Evolutionary conservation across 2,797 vertebrate species (phyloP).

Genomic region (Petrocephalus sullivani): DNA sequence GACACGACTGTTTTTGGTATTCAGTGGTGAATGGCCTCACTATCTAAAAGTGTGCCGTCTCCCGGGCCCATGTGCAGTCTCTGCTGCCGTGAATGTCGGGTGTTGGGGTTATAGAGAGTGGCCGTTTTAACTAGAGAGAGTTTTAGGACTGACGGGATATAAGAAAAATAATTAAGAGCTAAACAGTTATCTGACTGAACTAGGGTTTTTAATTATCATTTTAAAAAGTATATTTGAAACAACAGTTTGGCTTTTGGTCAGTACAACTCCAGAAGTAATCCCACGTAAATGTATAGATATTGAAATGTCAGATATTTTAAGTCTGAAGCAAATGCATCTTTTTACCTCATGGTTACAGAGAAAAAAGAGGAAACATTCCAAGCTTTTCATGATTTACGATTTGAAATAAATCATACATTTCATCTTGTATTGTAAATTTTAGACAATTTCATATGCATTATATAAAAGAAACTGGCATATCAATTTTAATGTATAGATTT

Average conservation of each 20-base stretch:
- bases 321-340: conserved; percentile 73
- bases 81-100: not conserved
- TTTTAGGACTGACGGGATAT: conserved; percentile 8
- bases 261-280: conserved; percentile 57
- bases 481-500: conserved; percentile 99
- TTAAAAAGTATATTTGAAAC: conserved; percentile 25
- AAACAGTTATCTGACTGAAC: conserved; percentile 29
- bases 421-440: conserved; percentile 99
- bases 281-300: conserved; percentile 60
- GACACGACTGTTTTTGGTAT: conserved; percentile 10
- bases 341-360: conserved; percentile 86
- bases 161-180: conserved; percentile 5
- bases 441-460: conserved; percentile 99
- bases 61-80: not conserved
- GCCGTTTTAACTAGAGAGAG: not conserved
- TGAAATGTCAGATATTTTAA: conserved; percentile 71
- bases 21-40: not conserved
- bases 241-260: conserved; percentile 46
- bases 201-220: conserved; percentile 30
- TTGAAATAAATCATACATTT: conserved; percentile 69
- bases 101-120: not conserved
- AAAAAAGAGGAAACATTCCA: conserved; percentile 81
- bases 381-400: conserved; percentile 81
- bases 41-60: not conserved
- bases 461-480: conserved; percentile 99